These are phyloP conservation scores for Zele albiditarsus DNA, from an alignment of 2,888 invertebrate genomes.

Conservation along the genomic window DNA sequence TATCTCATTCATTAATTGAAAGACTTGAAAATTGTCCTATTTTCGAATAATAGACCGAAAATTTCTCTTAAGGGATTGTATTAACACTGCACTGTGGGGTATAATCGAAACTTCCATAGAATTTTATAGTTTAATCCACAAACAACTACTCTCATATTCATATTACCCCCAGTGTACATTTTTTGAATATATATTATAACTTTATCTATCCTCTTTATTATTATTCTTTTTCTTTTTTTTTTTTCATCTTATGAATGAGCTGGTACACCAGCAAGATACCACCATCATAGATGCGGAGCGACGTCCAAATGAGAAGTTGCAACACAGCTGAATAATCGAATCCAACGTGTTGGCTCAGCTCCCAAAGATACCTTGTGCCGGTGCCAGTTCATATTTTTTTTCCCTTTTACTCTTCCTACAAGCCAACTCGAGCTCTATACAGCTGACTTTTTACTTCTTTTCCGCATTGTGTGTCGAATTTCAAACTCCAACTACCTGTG, in stretches of 20 bases:
- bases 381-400: constrained; percentile 24
- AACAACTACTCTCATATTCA: no score
- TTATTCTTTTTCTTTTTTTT: background rate
- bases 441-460: constrained; percentile 1
- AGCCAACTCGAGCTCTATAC: background rate
- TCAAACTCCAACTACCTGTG: background rate
- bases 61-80: no score
- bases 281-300: constrained; percentile 8
- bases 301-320: constrained; percentile 45
- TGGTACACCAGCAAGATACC: background rate
- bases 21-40: no score
- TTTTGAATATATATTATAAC: no score
- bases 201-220: no score
- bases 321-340: constrained; percentile 52
- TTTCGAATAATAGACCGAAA: no score
- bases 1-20: no score
- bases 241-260: background rate
- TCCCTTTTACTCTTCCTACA: constrained; percentile 1
- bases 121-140: no score
- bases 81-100: no score
- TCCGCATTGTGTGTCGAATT: background rate
- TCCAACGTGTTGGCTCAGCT: constrained; percentile 21
- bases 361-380: constrained; percentile 8
- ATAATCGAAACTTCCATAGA: no score
- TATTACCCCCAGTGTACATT: no score